A percentile compares a stretch with the other conserved stretches of the same genome.
Evolutionary conservation across 2,113 vertebrate genomes (phyloP).

Genomic region (Alethe castanea): DNA sequence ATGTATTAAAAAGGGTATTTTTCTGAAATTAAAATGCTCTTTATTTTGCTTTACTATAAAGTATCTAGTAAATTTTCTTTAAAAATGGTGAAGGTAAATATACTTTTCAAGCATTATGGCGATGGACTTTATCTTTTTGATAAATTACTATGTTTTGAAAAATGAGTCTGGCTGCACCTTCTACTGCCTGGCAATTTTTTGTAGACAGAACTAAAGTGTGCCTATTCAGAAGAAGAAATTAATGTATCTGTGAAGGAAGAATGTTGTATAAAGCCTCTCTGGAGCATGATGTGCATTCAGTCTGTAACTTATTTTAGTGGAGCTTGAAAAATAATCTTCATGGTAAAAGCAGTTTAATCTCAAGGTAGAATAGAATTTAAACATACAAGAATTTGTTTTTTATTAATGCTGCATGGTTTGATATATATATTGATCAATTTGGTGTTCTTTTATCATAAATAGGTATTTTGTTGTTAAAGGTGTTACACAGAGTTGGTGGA

Average conservation of each 20-base stretch:
- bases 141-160: not conserved
- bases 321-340: not conserved
- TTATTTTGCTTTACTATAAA: not conserved
- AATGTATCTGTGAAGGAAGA: not conserved
- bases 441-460: fast-evolving
- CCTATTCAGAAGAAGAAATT: not conserved
- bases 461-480: not conserved
- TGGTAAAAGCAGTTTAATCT: not conserved
- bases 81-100: fast-evolving
- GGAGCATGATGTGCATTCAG: fast-evolving
- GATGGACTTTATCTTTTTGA: not conserved
- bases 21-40: fast-evolving
- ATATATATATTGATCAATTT: not conserved
- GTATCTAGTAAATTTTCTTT: fast-evolving
- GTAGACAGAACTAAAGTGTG: fast-evolving
- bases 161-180: fast-evolving
- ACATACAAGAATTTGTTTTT: not conserved
- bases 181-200: not conserved
- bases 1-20: fast-evolving
- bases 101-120: fast-evolving
- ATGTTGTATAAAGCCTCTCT: fast-evolving
- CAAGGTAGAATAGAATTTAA: not conserved
- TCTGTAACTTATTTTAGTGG: not conserved
- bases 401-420: fast-evolving
- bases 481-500: not conserved